Evolutionary conservation across 2,113 vertebrate species (phyloP).

Genomic region (Corapipo altera): DNA sequence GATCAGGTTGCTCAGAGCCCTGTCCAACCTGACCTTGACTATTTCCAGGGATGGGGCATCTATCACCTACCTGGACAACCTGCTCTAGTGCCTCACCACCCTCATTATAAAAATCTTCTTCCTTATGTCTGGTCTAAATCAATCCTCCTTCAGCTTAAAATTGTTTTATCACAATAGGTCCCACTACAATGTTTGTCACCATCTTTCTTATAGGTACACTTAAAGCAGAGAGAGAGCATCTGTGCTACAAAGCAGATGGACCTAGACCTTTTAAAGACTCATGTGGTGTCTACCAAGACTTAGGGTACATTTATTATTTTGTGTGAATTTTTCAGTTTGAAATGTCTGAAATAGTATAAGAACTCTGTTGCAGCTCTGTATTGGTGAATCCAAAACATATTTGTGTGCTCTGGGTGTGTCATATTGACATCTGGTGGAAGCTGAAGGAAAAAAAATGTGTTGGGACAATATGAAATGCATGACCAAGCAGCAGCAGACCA

Average conservation of each 20-base stretch:
- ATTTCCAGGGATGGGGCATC: neutral
- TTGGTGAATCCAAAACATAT: neutral
- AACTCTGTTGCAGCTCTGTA: neutral
- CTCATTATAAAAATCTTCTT: neutral
- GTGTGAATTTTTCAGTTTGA: neutral
- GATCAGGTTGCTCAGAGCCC: neutral
- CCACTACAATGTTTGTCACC: neutral
- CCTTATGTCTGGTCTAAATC: neutral
- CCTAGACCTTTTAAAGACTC: neutral
- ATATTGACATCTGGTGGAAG: neutral
- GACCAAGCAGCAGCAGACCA: neutral
- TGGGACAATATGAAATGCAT: neutral
- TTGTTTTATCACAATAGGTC: neutral
- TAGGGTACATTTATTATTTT: neutral
- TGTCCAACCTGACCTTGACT: neutral
- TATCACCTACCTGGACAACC: neutral
- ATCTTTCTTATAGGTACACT: neutral
- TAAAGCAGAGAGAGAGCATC: neutral
- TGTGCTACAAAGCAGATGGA: neutral
- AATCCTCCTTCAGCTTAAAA: neutral
- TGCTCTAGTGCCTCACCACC: neutral
- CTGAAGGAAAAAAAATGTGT: neutral
- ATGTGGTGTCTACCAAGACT: too few species aligned
- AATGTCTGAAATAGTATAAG: neutral
- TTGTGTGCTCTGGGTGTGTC: neutral